phyloP scores from a whole-genome alignment of 2,797 vertebrate genomes.

The Spinibarbus caldwelli region DNA sequence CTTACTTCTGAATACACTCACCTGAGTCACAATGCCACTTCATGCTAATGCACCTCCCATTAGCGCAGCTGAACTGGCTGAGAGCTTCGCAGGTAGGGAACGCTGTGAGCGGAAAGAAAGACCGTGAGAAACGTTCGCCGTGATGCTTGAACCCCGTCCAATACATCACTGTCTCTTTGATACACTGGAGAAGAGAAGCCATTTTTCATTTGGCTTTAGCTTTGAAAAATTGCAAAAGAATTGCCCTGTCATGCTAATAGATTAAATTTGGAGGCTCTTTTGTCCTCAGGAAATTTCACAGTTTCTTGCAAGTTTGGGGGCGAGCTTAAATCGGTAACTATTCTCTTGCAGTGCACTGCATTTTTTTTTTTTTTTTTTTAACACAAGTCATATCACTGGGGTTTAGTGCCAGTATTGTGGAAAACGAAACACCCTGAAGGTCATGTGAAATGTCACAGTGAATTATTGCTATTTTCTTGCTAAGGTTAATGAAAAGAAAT shows the following conservation, averaged over 20 bases:
- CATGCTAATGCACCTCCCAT: slow-evolving; percentile 90
- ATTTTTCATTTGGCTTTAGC: slow-evolving; percentile 60
- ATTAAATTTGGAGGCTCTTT: slow-evolving; percentile 57
- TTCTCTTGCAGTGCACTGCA: background rate
- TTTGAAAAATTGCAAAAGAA: slow-evolving; percentile 59
- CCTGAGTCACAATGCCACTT: slow-evolving; percentile 97
- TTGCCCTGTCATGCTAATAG: slow-evolving; percentile 56
- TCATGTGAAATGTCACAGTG: slow-evolving; percentile 61
- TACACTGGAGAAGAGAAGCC: slow-evolving; percentile 40
- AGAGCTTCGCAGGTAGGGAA: slow-evolving; percentile 93
- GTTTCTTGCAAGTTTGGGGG: slow-evolving; percentile 34
- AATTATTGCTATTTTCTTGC: slow-evolving; percentile 62
- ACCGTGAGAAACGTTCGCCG: background rate
- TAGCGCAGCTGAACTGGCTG: slow-evolving; percentile 93
- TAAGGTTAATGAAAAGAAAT: slow-evolving; percentile 61
- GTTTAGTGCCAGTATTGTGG: slow-evolving; percentile 12
- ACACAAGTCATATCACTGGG: background rate
- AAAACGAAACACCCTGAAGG: slow-evolving; percentile 50
- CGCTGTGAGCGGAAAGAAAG: slow-evolving; percentile 74
- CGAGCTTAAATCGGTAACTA: background rate
- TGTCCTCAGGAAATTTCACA: slow-evolving; percentile 50
- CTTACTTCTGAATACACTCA: slow-evolving; percentile 65
- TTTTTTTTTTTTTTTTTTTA: background rate
- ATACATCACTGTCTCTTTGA: slow-evolving; percentile 64
- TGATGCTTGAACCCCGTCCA: slow-evolving; percentile 35